Conservation (phyloP, 2,888 invertebrate genomes). For the Epinotia demarniana region DNA sequence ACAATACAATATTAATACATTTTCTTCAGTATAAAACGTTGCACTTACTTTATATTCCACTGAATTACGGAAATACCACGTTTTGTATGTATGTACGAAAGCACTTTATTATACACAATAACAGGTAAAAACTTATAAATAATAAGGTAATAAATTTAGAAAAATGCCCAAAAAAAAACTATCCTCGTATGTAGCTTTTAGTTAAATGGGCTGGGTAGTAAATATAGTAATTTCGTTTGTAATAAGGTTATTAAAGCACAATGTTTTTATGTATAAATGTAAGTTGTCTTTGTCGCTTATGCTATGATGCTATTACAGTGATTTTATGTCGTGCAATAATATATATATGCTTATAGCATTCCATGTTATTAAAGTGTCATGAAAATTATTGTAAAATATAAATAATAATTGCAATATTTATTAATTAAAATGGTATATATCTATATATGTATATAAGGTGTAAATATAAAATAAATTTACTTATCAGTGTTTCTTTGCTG, state of each 20-base stretch:
- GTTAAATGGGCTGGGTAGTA: conserved; percentile 24
- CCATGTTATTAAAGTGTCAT: not conserved
- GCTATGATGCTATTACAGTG: not conserved
- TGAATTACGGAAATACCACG: no score
- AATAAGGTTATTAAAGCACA: conserved; percentile 32
- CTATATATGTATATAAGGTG: no score
- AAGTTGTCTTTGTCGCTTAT: conserved; percentile 1
- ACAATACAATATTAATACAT: no score
- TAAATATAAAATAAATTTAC: not conserved
- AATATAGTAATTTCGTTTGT: not conserved
- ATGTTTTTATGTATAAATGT: conserved; percentile 14
- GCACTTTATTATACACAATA: no score
- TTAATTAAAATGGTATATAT: no score
- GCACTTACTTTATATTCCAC: no score
- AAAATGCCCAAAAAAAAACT: not conserved
- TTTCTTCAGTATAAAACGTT: no score
- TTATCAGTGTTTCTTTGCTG: not conserved
- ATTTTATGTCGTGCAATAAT: not conserved
- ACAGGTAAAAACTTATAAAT: no score
- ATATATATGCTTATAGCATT: not conserved
- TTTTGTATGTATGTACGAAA: no score
- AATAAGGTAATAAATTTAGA: no score
- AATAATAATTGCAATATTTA: no score
- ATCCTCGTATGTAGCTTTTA: not conserved
- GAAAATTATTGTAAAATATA: no score